Base-by-base conservation (phyloP, 1,140 invertebrate species). In the Bombus terrestris region DNA sequence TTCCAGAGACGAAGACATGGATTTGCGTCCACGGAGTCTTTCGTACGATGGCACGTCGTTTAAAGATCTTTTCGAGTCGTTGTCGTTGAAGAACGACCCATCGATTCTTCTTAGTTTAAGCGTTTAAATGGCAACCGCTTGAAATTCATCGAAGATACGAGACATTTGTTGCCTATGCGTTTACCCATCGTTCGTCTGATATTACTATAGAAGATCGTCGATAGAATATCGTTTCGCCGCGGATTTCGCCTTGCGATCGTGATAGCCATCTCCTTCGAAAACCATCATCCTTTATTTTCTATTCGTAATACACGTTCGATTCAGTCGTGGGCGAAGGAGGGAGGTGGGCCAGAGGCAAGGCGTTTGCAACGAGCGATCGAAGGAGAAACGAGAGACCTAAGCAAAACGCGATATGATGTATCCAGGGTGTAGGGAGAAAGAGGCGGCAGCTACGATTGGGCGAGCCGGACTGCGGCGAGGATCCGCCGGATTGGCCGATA, bases 391-490 rank as follows among this genome's bases (percentile, higher is more conserved):
- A 59, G 62, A 69, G 47, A 84, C 39, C 39, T 47, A 32, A 37
- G 37, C 80, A 18, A 85, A 69, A 69, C 59, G 77, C 57, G 76
- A 85, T 77, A 71, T 81, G 41, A 80, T 89, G n/a, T 75, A 18
- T 89, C 62, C 74, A 89, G 78, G 87, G 47, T 64, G 32, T 81
- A 64, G 57, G 57, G 41, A 81, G 64, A 83, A 87, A 28, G 82
- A 71, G n/a, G 25, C 43, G n/a, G n/a, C 43, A 59, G 78, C 15
- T 93, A 69, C 87, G 86, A 68, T 47, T 92, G 73, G 91, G 91
- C 66, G 90, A 93, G n/a, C 66, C 92, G 5, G 87, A 93, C 78
- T 93, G 92, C 53, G 90, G 92, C 43, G 92, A 91, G 37, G 91
- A 87, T 64, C 86, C 86, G 53, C 91, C 92, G 4, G 81, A 74